Percentiles rank a stretch among this genome's conserved stretches.
Evolutionary conservation across 2,797 vertebrate genomes (phyloP).

Genomic region (Australoheros facetus): DNA sequence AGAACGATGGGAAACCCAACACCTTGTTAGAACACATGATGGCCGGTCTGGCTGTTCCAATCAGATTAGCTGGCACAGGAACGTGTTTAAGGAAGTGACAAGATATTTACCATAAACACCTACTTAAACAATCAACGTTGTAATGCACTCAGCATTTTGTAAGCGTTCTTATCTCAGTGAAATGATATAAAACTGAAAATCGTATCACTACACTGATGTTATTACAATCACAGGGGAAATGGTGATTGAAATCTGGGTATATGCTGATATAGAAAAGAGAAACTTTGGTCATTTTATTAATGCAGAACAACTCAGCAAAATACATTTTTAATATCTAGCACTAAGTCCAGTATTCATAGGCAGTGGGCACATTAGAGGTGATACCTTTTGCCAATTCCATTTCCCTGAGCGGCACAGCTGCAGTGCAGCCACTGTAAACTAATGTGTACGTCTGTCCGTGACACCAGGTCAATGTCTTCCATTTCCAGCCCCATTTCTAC

Average conservation of each 20-base stretch:
- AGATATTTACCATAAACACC: slow-evolving; percentile 71
- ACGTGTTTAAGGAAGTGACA: slow-evolving; percentile 67
- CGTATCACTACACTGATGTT: slow-evolving; percentile 9
- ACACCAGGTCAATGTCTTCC: slow-evolving; percentile 67
- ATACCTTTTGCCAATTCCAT: slow-evolving; percentile 58
- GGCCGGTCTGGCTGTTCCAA: slow-evolving; percentile 69
- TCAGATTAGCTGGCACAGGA: slow-evolving; percentile 70
- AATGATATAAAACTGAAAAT: slow-evolving; percentile 35
- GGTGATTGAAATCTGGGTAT: background rate
- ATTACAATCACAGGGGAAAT: slow-evolving; percentile 14
- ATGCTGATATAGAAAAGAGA: background rate
- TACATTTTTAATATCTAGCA: background rate
- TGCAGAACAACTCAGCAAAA: background rate
- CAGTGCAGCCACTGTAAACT: slow-evolving; percentile 68
- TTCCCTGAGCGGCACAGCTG: slow-evolving; percentile 51
- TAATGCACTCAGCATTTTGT: slow-evolving; percentile 38
- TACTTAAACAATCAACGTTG: slow-evolving; percentile 54
- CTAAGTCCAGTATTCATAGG: slow-evolving; percentile 31
- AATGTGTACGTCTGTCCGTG: slow-evolving; percentile 55
- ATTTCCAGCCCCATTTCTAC: slow-evolving; percentile 69
- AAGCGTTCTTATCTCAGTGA: slow-evolving; percentile 40
- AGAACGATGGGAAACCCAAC: slow-evolving; percentile 76
- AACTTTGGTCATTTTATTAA: slow-evolving; percentile 2
- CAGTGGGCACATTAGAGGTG: slow-evolving; percentile 41
- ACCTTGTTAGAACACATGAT: slow-evolving; percentile 75